Base-by-base conservation (phyloP, 2,888 invertebrate genomes). In the Drosophila silvestris region DNA sequence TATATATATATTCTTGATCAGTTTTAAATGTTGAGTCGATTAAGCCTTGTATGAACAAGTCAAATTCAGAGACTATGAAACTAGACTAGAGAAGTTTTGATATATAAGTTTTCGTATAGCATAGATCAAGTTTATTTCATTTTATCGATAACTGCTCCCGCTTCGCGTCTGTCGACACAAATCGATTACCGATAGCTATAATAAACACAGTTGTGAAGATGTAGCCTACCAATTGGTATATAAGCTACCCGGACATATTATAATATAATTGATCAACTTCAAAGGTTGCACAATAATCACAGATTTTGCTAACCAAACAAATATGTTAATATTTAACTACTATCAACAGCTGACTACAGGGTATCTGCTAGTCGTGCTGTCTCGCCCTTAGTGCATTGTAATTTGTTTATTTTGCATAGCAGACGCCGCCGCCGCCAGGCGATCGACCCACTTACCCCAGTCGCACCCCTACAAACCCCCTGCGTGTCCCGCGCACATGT, bases 371-470 rank as follows among this genome's bases (percentile, higher is more conserved):
- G 26, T 26, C 5, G 47, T 1, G 16, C 9, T 47, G 22, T 14
- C 47, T 47, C 22, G 22, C 22, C 7, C 4, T 22, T 14, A 14
- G 47, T 47, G 26, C 47, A 26, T 26, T 47, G 26, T 16, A 26
- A 16, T 4, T 47, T 47, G 7, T 74, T 69, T 50, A 60, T 70
- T 74, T 70, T 47, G 70, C 71, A 57, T 32, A 37, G 70, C 39
- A 39, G 41, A 39, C 41, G 10, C n/a, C n/a, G 58, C 12, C 53
- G 59, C 37, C 52, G 66, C 33, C 77, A 16, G n/a, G 57, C 79
- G 66, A 79, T 57, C 79, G 79, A 77, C 77, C 77, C 73, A 80
- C 73, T 73, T 79, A 69, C 53, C 79, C 73, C 68, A 62, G 70
- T 64, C 33, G 39, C 52, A 30, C 39, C 57, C 35, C n/a, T 37